A percentile compares a stretch with the other conserved stretches of the same genome.
Evolutionary conservation across 2,113 vertebrate genomes (phyloP).

Genomic region (Myanophis thanlyinensis): DNA sequence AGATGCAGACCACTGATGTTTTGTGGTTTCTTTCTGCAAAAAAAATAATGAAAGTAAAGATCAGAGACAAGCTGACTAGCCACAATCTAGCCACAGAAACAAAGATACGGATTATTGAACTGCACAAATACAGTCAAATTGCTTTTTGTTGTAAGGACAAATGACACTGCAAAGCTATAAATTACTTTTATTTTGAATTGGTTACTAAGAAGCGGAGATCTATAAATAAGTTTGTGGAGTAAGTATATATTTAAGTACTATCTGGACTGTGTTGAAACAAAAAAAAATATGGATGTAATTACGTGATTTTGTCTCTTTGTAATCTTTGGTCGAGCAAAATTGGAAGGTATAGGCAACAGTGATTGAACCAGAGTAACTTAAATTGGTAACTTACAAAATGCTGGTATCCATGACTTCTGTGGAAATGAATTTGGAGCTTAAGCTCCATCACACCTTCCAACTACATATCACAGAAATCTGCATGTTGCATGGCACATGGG

Average conservation of each 20-base stretch:
- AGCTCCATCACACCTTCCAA: background rate
- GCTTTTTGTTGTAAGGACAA: background rate
- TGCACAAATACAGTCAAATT: constrained; percentile 28
- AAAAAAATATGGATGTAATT: background rate
- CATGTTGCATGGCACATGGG: background rate
- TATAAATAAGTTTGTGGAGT: background rate
- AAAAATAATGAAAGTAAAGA: background rate
- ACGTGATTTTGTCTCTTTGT: background rate
- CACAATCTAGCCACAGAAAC: background rate
- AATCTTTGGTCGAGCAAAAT: background rate
- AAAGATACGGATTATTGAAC: background rate
- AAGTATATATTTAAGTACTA: background rate
- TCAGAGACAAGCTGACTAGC: background rate
- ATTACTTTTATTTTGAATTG: background rate
- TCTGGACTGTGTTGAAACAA: background rate
- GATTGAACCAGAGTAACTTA: background rate
- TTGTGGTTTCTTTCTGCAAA: background rate
- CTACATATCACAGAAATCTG: background rate
- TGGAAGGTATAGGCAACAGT: background rate
- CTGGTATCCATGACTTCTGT: background rate
- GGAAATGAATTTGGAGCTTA: background rate
- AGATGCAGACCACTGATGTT: background rate
- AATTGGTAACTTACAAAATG: background rate
- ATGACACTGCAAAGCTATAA: background rate
- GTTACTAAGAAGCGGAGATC: background rate